Evolutionary conservation across 2,888 invertebrate species (phyloP), one percentile per base, ranked within the genome.

Genomic region (Troglohyphantes excavatus): DNA sequence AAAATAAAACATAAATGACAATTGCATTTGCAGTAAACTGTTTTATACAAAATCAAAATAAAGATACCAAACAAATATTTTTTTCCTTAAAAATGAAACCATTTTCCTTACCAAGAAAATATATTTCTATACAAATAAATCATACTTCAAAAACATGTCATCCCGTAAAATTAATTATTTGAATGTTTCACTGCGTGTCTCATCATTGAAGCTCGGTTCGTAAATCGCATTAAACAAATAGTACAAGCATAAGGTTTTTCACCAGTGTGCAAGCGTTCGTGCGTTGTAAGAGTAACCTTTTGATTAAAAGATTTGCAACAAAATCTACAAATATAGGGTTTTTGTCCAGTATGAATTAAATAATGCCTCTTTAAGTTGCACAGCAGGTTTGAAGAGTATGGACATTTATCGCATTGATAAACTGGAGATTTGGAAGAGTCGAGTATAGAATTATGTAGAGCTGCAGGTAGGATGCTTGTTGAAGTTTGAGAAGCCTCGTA

Each of bases 311-410:
- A 68, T 68, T 89, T 89, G 0, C 75, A 53, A 61, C 88, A 89
- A 76, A 75, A 89, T 17, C 19, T 21, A 11, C 88, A 89, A 27
- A 11, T 33, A 61, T 68, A 89, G n/a, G 88, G 88, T 21, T 65
- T 46, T 19, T 76, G 68, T 2, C 82, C 82, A 29, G 88, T 82
- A 68, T 89, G 88, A 43, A 82, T 89, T 11, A 89, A 21, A n/a
- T 82, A 82, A 70, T 89, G 88, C 61, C 88, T 75, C 26, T 89
- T 89, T 2, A 89, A 39, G 67, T 89, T 89, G 9, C 73, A 27
- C 0, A 27, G 27, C 27, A 68, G 21, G 46, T 21, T 75, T 13
- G 82, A 61, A 26, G 67, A 73, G 61, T 89, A 89, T 27, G 88
- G 27, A 21, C 88, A 89, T 17, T 3, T 13, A 29, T 82, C 70